Conservation (phyloP, 2,888 invertebrate species). For the Spatulosminthurus flaviceps region DNA sequence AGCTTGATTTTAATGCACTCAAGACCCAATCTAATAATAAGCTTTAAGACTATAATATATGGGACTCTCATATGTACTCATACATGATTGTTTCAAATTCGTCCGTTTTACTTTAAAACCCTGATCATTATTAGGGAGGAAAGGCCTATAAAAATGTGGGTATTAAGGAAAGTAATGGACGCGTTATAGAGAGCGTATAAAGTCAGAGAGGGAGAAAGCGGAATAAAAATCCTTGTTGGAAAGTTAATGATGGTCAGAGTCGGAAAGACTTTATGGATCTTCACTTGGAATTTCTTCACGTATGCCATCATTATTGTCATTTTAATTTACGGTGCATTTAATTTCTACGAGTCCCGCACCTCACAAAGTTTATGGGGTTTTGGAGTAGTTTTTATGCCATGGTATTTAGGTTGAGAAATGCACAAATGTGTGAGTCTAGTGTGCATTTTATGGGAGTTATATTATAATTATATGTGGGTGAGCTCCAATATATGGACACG, state of each 20-base stretch:
- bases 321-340: conserved; percentile 39
- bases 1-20: too few species aligned
- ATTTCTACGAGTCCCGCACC: conserved; percentile 22
- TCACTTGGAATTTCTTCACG: conserved; percentile 29
- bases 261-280: background rate
- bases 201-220: background rate
- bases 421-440: too few species aligned
- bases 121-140: too few species aligned
- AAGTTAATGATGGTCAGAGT: background rate
- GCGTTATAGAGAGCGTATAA: too few species aligned
- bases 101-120: too few species aligned
- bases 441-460: background rate
- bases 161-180: too few species aligned
- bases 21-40: too few species aligned
- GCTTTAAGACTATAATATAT: too few species aligned
- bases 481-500: background rate
- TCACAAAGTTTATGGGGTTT: background rate
- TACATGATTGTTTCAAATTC: too few species aligned
- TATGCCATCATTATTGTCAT: conserved; percentile 37
- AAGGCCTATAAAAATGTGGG: too few species aligned
- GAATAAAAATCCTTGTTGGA: background rate
- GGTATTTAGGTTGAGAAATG: background rate
- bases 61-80: too few species aligned
- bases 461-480: background rate
- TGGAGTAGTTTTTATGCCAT: background rate